Base-by-base conservation (phyloP, 2,797 vertebrate species). In the Eleutherodactylus coqui region DNA sequence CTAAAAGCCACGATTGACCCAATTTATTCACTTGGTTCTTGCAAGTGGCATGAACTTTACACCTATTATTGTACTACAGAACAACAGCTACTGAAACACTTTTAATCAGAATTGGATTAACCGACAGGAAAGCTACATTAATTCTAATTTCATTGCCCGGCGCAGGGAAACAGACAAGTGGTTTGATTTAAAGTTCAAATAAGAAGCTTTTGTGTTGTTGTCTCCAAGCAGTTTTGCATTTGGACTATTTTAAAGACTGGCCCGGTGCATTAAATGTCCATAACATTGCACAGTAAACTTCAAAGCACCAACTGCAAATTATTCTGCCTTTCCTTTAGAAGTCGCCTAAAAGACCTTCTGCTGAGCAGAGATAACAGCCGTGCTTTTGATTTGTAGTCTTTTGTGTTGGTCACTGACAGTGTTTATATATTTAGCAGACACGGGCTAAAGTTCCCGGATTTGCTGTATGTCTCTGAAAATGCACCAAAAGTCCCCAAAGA, bases 331-430 rank as follows among this genome's bases (percentile, higher is more conserved):
- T 86, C 86, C 87, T 78, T 84, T 73, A 88, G 84, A 90, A 89
- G 85, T 91, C 90, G 83, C 89, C 86, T 85, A 87, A 90, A 88
- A 91, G 86, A 85, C 85, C 91, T 93, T 90, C 93, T 94, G 93
- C 88, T 88, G 88, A 87, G 90, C 85, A 60, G 88, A 93, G 92
- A 94, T 93, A 90, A 89, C 72, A 78, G 88, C 75, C 2, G 19
- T 4, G 88, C 92, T 93, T 70, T 93, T 93, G 93, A 95, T 93
- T 92, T 88, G 6, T 62, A 88, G 89, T 79, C 87, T 91, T 90
- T 91, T 90, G 89, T 92, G 49, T 81, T 41, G 84, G 90, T 90
- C 27, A 69, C 82, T 34, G n/a, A 67, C 85, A 29, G 24, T 89
- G 85, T 89, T 90, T 90, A 87, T 87, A 64, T 84, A 91, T 93